Base-by-base conservation (phyloP, 2,888 invertebrate genomes). In the Brachylomia viminalis region DNA sequence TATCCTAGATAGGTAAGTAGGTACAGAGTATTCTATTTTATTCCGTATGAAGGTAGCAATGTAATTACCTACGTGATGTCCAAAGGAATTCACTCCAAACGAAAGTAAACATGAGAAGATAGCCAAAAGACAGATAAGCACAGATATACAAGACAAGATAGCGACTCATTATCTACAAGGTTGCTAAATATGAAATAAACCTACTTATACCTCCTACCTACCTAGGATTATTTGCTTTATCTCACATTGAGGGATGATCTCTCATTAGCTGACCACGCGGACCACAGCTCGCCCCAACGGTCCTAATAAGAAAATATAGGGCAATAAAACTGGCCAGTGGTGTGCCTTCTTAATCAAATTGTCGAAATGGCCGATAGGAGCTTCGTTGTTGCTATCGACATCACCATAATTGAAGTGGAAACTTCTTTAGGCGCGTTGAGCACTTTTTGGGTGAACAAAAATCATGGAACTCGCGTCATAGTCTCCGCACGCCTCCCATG, bases 231-330 rank as follows among this genome's bases (percentile, higher is more conserved):
- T 64, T 82, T 68, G 45, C 23, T 58, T 76, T 70, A 71, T 78
- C 65, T 71, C 42, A 49, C 80, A 81, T 78, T 71, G 65, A 75
- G 79, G 72, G 76, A 77, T 80, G 77, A 77, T 62, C 75, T 85
- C 86, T 90, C 78, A 85, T 88, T 84, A 86, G 81, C 47, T 33
- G 69, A 83, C 65, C 72, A 79, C 72, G 67, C 77, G 68, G 73
- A 54, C 68, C 70, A 45, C 75, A 81, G 86, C 68, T 79, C 86
- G 89, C 87, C 86, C 89, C 92, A 90, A 87, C 88, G 92, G 91
- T 90, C 90, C 92, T 96, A 96, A 96, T 96, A 94, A 95, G 95
- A 93, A 96, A 94, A 96, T 96, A 96, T 95, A 92, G 95, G 92
- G 94, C 89, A 93, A 95, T 96, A 96, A 96, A 96, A 94, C 86